Evolutionary conservation across 1,140 invertebrate genomes (phyloP).

Genomic region (Panonychus citri): DNA sequence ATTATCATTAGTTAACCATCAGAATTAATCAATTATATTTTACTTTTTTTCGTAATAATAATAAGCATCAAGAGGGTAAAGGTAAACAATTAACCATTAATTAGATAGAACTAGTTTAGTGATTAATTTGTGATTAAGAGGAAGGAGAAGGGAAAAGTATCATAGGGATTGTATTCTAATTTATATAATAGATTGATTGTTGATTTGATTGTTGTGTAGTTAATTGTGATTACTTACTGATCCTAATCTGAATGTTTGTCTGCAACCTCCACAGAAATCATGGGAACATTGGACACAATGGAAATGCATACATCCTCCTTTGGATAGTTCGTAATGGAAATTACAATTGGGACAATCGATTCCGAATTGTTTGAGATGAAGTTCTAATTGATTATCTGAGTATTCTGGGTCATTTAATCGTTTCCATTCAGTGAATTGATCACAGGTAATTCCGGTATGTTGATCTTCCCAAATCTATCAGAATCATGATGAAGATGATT

Average conservation of each 20-base stretch:
- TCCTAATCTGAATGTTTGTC: slow-evolving; percentile 68
- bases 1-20: too few relatives aligned
- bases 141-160: too few relatives aligned
- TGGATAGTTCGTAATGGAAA: slow-evolving; percentile 34
- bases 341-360: slow-evolving; percentile 52
- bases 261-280: slow-evolving; percentile 85
- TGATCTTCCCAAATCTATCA: slow-evolving; percentile 54
- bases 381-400: slow-evolving; percentile 41
- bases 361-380: slow-evolving; percentile 67
- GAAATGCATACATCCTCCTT: slow-evolving; percentile 90
- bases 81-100: too few relatives aligned
- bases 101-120: too few relatives aligned
- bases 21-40: too few relatives aligned
- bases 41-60: too few relatives aligned
- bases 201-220: too few relatives aligned
- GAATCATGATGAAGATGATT: not conserved
- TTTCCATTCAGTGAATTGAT: slow-evolving; percentile 63
- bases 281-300: slow-evolving; percentile 68
- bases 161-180: too few relatives aligned
- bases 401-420: slow-evolving; percentile 66
- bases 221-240: slow-evolving; percentile 24
- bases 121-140: too few relatives aligned
- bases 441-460: slow-evolving; percentile 64
- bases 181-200: too few relatives aligned
- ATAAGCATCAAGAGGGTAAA: too few relatives aligned